Conservation (phyloP, 2,797 vertebrate genomes). For the Amblyraja radiata region DNA sequence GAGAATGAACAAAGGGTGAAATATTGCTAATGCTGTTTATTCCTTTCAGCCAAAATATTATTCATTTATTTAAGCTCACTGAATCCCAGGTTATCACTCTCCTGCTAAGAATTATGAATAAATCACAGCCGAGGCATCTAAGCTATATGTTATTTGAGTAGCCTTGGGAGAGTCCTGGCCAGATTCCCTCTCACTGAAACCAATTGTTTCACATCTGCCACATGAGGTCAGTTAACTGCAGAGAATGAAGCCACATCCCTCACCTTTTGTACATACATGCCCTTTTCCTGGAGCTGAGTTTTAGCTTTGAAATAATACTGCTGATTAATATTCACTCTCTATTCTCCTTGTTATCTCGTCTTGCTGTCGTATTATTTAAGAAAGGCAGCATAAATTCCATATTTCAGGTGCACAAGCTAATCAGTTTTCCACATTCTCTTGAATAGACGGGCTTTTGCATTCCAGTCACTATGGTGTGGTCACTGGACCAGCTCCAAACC, state of each 20-base stretch:
- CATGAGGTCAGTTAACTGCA: neutral
- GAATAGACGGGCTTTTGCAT: slow-evolving; percentile 15
- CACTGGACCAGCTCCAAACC: neutral
- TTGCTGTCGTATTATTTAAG: neutral
- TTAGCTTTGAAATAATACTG: neutral
- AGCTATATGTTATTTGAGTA: neutral
- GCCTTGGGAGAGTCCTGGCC: neutral
- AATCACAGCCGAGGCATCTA: neutral
- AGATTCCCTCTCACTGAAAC: neutral
- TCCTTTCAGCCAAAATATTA: slow-evolving; percentile 16
- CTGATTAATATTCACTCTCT: slow-evolving; percentile 2
- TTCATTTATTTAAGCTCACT: neutral
- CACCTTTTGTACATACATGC: neutral
- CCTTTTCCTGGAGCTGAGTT: neutral
- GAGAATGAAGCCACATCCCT: neutral
- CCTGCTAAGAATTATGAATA: slow-evolving; percentile 29
- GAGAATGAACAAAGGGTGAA: neutral
- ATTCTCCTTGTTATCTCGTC: neutral
- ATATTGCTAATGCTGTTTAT: neutral
- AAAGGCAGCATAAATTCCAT: neutral
- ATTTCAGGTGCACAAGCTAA: neutral
- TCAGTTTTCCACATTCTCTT: neutral
- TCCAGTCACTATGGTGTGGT: neutral
- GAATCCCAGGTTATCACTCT: neutral
- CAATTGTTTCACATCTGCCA: neutral